These are phyloP conservation scores for Drosophila merina DNA, from an alignment of 2,888 invertebrate species.

Conservation along the genomic window DNA sequence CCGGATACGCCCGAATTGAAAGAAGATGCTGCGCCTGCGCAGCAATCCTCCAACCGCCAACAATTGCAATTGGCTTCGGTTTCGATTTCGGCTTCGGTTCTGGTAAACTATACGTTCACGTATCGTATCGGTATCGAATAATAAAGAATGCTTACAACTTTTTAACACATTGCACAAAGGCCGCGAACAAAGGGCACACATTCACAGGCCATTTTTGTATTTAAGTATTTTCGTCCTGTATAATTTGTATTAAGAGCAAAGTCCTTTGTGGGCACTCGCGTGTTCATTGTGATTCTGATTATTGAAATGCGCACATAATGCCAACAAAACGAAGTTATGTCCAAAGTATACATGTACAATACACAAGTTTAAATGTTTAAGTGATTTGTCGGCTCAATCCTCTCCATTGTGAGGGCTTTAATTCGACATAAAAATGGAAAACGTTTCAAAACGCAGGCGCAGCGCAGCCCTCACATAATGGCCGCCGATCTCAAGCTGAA, in stretches of 20 bases:
- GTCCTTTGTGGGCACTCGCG: constrained; percentile 70
- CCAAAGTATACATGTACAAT: constrained; percentile 75
- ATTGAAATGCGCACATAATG: constrained; percentile 68
- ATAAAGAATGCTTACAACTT: constrained; percentile 67
- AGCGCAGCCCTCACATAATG: constrained; percentile 52
- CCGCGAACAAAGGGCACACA: constrained; percentile 50
- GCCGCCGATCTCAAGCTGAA: constrained; percentile 28
- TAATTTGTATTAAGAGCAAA: constrained; percentile 12
- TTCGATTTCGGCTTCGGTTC: neutral
- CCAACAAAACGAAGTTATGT: constrained; percentile 70
- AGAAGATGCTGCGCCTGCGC: constrained; percentile 66
- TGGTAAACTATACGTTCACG: constrained; percentile 6
- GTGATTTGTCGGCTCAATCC: constrained; percentile 62
- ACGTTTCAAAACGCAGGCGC: constrained; percentile 48
- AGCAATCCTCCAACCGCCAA: neutral
- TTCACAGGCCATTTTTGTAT: constrained; percentile 6
- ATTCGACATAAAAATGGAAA: constrained; percentile 28
- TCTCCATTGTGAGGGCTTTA: constrained; percentile 63
- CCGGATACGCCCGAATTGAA: constrained; percentile 57
- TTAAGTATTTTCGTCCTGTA: constrained; percentile 1
- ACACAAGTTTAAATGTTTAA: constrained; percentile 69
- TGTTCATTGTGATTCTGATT: constrained; percentile 64
- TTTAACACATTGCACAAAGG: constrained; percentile 74
- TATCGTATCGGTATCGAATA: constrained; percentile 15
- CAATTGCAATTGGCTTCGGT: constrained; percentile 27